phyloP scores from a whole-genome alignment of 2,113 vertebrate genomes.

The Empidonax traillii region DNA sequence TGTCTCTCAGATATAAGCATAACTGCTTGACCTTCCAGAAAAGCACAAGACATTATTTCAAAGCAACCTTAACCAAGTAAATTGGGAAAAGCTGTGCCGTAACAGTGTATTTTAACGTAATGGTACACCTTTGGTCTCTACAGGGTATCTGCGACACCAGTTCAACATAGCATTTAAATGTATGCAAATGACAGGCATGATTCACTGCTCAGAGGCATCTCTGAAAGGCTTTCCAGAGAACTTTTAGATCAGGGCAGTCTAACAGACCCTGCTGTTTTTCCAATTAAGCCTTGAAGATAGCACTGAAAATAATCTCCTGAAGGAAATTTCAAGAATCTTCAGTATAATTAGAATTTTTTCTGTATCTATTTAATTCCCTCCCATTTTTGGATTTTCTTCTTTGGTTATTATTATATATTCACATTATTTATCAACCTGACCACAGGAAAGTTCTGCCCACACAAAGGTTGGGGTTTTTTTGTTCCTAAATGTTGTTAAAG shows the following conservation, averaged over 20 bases:
- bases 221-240: neutral
- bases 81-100: neutral
- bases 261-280: neutral
- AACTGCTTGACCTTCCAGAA: neutral
- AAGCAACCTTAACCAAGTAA: neutral
- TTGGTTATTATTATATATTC: neutral
- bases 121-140: neutral
- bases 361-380: neutral
- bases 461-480: neutral
- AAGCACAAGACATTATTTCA: neutral
- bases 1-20: neutral
- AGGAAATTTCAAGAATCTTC: neutral
- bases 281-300: neutral
- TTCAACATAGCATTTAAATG: neutral
- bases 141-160: neutral
- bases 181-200: neutral
- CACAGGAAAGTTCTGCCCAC: neutral
- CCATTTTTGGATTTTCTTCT: neutral
- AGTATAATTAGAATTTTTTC: neutral
- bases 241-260: neutral
- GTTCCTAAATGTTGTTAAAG: neutral
- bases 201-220: neutral
- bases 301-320: neutral
- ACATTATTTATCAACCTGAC: neutral
- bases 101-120: neutral